Evolutionary conservation across 2,113 vertebrate genomes (phyloP), one percentile per base, ranked within the genome.

Genomic region (Marmota monax): DNA sequence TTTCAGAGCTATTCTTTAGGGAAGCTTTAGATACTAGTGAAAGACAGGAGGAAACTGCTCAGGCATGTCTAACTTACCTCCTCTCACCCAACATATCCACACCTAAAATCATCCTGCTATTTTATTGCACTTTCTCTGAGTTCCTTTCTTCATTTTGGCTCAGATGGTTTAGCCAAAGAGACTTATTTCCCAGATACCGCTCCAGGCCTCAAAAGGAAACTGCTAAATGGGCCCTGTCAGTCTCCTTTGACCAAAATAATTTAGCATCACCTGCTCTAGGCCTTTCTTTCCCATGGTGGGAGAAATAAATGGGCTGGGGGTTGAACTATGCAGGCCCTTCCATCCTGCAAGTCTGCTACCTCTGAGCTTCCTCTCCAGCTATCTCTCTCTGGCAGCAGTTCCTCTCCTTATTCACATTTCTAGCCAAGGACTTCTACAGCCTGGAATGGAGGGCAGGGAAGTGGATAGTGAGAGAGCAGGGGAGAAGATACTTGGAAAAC

Each of bases 221-320:
- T 85, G 48, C 69, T 85, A 94, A 95, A 80, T 69, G 63, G 69
- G n/a, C 61, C 70, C 83, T 65, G 67, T 77, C 39, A 32, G 56
- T 87, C 34, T 96, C 72, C 65, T 88, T 86, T 48, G 78, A 96
- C 92, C 72, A 85, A 94, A 96, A 90, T 32, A n/a, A 74, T 48
- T 70, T 65, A 18, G 45, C 56, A 56, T 95, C 80, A 73, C 72
- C 74, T 80, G 2, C 29, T 91, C 34, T 72, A 37, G 27, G 56
- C 56, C 93, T 86, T 67, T 58, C 70, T 70, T 17, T 70, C 42
- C 48, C 7, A 61, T 42, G n/a, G 3, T 20, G 42, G 76, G 39
- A 27, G 22, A 29, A 53, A 78, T 58, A 42, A 27, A 37, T 11
- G 23, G 45, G 37, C 67, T 39, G 25, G 3, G n/a, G n/a, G 25